Evolutionary conservation across 1,140 invertebrate species (phyloP), one percentile per base, ranked within the genome.

Genomic region (Cydia amplana): DNA sequence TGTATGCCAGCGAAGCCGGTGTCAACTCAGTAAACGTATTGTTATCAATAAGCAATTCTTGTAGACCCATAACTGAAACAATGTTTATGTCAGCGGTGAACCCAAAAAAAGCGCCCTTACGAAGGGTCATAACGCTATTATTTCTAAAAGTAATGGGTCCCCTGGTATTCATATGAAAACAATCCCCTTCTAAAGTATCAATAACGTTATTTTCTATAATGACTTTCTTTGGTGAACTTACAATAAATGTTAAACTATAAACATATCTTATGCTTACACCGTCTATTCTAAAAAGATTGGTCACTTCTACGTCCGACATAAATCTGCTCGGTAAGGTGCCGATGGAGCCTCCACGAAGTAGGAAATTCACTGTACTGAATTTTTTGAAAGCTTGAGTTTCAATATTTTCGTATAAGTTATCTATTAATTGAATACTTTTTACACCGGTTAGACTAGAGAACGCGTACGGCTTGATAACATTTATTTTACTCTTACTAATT

Each of bases 371-470:
- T 0, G 96, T 94, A 36, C 94, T 94, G 83, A 97, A 96, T 86
- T 96, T 96, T 76, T 97, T 97, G 80, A 97, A 96, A 1, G 96
- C 95, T 85, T 97, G 96, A 28, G 94, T 94, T 79, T 96, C 95
- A 18, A 96, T 93, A 9, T 90, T 93, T 28, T 94, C 93, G 20
- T 96, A 90, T 1, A 80, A 83, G 74, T 94, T 94, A 80, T 96
- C 93, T 16, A 75, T 83, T 36, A 95, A 84, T 78, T 94, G 90
- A 67, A 95, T 90, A 28, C 86, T 93, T 78, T 92, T 90, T n/a
- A 92, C 91, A 73, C 94, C 94, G 2, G 93, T 86, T 1, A 96
- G 89, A 82, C 95, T 96, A 73, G 95, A 95, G 84, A 97, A 96
- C 0, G 96, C 95, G 83, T 96, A 97, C 0, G 96, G 94, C 75